A percentile compares a stretch with the other conserved stretches of the same genome.
Conservation (phyloP, 2,113 vertebrate genomes). For the Muntiacus muntjak region DNA sequence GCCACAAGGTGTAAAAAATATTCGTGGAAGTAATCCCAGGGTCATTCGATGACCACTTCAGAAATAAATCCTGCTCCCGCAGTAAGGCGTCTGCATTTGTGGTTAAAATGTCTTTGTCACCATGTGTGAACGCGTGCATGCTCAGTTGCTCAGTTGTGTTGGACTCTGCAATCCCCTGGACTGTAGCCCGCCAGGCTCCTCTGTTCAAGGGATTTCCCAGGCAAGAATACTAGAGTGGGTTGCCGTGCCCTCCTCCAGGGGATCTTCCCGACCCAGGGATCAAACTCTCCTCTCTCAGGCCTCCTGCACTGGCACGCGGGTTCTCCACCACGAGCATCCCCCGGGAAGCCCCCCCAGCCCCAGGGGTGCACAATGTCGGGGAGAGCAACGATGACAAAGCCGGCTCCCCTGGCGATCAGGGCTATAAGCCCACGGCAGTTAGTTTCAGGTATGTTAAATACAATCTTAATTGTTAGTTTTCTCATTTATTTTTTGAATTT, state of each 20-base stretch:
- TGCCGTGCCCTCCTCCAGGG: background rate
- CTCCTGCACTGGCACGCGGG: background rate
- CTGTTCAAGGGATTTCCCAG: background rate
- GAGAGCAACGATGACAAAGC: background rate
- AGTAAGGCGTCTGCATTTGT: background rate
- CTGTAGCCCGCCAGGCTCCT: background rate
- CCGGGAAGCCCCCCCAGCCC: background rate
- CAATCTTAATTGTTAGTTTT: background rate
- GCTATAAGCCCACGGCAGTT: rapidly evolving
- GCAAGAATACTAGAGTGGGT: rapidly evolving
- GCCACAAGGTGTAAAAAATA: background rate
- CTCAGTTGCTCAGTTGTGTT: background rate
- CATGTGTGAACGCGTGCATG: rapidly evolving
- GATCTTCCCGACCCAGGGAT: background rate
- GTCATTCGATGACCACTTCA: background rate
- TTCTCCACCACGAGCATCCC: rapidly evolving
- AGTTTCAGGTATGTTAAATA: background rate
- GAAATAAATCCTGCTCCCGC: background rate
- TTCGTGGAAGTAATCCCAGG: background rate
- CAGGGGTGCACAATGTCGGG: background rate
- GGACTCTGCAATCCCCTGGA: background rate
- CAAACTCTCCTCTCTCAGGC: background rate
- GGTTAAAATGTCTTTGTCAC: background rate
- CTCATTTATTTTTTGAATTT: background rate
- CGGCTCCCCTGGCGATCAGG: rapidly evolving